phyloP scores from a whole-genome alignment of 2,113 vertebrate species.

The Erinaceus europaeus region DNA sequence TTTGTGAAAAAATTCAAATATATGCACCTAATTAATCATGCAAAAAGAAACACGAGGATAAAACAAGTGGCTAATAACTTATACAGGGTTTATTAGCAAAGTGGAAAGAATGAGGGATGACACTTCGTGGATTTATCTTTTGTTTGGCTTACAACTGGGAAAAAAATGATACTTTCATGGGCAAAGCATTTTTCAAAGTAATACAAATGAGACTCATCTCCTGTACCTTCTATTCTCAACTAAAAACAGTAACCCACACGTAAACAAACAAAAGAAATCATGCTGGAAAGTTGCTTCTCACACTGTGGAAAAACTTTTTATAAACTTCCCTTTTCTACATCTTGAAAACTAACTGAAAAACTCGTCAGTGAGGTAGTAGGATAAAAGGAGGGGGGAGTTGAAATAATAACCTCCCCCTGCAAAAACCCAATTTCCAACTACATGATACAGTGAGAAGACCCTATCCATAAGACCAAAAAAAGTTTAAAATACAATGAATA shows the following conservation, averaged over 20 bases:
- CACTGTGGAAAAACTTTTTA: no score
- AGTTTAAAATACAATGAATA: neutral
- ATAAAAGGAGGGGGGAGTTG: no score
- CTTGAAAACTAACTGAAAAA: no score
- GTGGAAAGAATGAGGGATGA: neutral
- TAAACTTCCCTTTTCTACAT: no score
- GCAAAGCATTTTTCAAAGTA: neutral
- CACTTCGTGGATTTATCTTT: no score
- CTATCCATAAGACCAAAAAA: neutral
- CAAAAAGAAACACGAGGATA: neutral
- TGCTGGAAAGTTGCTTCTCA: no score
- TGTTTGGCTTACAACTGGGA: neutral
- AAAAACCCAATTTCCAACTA: neutral
- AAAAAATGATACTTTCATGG: neutral
- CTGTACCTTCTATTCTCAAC: neutral
- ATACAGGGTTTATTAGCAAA: neutral
- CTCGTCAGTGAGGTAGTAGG: no score
- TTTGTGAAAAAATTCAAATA: neutral
- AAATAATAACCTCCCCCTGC: neutral
- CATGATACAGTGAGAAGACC: neutral
- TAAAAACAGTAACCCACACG: neutral
- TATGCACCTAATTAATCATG: neutral
- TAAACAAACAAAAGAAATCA: no score
- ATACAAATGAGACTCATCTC: neutral
- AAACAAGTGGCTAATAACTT: neutral